Evolutionary conservation across 2,888 invertebrate genomes (phyloP).

Genomic region (Luffia ferchaultella): DNA sequence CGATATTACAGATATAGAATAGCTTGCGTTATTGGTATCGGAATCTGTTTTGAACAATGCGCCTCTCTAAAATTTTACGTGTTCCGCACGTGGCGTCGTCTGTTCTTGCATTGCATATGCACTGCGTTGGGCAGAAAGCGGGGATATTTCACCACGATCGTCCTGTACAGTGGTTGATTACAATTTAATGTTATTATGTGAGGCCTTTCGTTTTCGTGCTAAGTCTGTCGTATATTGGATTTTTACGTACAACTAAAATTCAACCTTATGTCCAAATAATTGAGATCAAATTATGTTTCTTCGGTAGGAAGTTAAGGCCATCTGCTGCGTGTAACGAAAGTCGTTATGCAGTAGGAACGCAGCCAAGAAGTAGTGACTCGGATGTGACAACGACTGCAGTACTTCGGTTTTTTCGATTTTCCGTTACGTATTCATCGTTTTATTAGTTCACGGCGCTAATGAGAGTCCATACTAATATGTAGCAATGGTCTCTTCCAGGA

Average conservation of each 20-base stretch:
- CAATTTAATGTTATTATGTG: constrained; percentile 61
- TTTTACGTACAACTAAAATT: constrained; percentile 16
- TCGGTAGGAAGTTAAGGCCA: constrained; percentile 21
- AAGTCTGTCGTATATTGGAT: constrained; percentile 30
- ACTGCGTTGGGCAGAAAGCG: no score
- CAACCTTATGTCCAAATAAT: constrained; percentile 16
- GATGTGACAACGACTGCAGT: constrained; percentile 26
- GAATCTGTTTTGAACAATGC: no score
- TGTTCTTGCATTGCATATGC: no score
- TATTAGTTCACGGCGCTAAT: constrained; percentile 25
- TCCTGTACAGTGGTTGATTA: constrained; percentile 63
- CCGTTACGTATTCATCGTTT: constrained; percentile 31
- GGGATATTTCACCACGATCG: constrained; percentile 56
- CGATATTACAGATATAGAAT: no score
- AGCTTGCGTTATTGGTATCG: no score
- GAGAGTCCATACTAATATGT: constrained; percentile 15
- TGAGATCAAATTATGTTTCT: constrained; percentile 4
- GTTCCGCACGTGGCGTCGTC: no score
- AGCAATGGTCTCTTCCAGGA: no score
- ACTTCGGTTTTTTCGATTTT: constrained; percentile 31
- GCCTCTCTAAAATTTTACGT: no score
- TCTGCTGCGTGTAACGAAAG: constrained; percentile 29
- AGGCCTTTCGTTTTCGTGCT: constrained; percentile 31
- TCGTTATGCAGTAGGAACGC: constrained; percentile 37
- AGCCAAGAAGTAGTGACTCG: constrained; percentile 30